Percentiles rank a stretch among this genome's conserved stretches.
phyloP scores from a whole-genome alignment of 2,113 vertebrate genomes.

The Hippocampus guttulatus region DNA sequence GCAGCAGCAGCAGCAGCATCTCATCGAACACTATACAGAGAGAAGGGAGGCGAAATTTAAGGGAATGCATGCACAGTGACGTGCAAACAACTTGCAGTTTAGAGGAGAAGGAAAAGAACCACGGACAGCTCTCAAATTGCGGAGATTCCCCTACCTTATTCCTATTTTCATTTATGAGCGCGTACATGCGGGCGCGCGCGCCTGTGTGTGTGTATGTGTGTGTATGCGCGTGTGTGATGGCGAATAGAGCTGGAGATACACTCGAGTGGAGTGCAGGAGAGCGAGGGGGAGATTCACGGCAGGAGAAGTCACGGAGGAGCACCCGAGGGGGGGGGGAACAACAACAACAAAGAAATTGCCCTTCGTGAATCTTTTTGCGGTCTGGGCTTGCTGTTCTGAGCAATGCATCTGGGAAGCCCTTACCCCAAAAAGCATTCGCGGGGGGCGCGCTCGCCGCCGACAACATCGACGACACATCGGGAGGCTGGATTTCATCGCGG shows the following conservation, averaged over 20 bases:
- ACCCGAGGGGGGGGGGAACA: background rate
- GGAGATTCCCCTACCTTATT: slow-evolving; percentile 45
- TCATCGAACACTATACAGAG: slow-evolving; percentile 59
- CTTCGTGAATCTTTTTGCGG: slow-evolving; percentile 99
- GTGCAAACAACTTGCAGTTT: slow-evolving; percentile 16
- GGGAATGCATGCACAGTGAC: background rate
- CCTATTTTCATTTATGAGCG: slow-evolving; percentile 4
- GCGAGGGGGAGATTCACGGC: slow-evolving; percentile 54
- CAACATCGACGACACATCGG: slow-evolving; percentile 50
- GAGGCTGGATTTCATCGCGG: slow-evolving; percentile 36
- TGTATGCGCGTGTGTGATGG: slow-evolving; percentile 14
- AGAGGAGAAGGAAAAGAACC: slow-evolving; percentile 65
- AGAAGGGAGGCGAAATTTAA: background rate
- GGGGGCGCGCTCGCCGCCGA: slow-evolving; percentile 83
- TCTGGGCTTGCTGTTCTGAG: slow-evolving; percentile 99
- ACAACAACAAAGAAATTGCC: slow-evolving; percentile 61
- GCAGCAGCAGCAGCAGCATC: slow-evolving; percentile 77
- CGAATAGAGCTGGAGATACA: slow-evolving; percentile 53
- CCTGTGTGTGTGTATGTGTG: background rate
- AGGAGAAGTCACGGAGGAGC: slow-evolving; percentile 73
- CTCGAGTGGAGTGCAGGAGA: slow-evolving; percentile 48
- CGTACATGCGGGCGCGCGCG: slow-evolving; percentile 3
- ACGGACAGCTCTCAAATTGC: slow-evolving; percentile 70
- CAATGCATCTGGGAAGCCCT: slow-evolving; percentile 97
- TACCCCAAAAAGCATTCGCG: slow-evolving; percentile 99